Evolutionary conservation across 1,140 invertebrate genomes (phyloP), one percentile per base, ranked within the genome.

Genomic region (Proctacanthus coquilletti): DNA sequence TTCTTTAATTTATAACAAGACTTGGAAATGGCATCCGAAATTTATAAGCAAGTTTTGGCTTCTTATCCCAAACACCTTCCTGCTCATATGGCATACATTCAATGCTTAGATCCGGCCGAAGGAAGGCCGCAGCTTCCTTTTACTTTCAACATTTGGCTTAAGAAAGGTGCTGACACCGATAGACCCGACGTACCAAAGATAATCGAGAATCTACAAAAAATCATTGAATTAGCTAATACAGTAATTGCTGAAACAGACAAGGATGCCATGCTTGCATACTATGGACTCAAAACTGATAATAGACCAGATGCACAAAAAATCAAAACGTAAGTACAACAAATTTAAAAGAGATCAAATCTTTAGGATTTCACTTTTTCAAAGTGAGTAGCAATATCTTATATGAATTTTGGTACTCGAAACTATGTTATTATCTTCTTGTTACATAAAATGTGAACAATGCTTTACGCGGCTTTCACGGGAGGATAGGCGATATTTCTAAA

Each of bases 261-360:
- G 44, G 74, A 80, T 25, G 72, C 72, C 45, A 49, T 91, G 20
- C 61, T 89, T 1, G 72, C 75, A 0, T 83, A 75, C 51, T 75
- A 80, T 42, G 85, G 84, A 1, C 71, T 83, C 40, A 91, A 88
- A 57, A 74, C 69, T 35, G 85, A 88, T 56, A 72, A 71, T 11
- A 63, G 83, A 33, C 56, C 69, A 1, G 84, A 89, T 55, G 81
- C 84, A 0, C 56, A 64, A 4, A 84, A 84, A 60, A 79, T 84
- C 30, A 87, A 86, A 63, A 70, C 64, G 71, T 82, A 54, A 66
- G 67, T 63, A 14, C n/a, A n/a, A n/a, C n/a, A n/a, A n/a, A n/a
- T n/a, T n/a, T n/a, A n/a, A n/a, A n/a, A n/a, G n/a, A n/a, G n/a
- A n/a, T n/a, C n/a, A n/a, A n/a, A n/a, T n/a, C n/a, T n/a, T n/a